Percentiles rank a stretch among this genome's conserved stretches.
These are phyloP conservation scores for Lethrus apterus DNA, from an alignment of 1,140 invertebrate species.

Conservation along the genomic window DNA sequence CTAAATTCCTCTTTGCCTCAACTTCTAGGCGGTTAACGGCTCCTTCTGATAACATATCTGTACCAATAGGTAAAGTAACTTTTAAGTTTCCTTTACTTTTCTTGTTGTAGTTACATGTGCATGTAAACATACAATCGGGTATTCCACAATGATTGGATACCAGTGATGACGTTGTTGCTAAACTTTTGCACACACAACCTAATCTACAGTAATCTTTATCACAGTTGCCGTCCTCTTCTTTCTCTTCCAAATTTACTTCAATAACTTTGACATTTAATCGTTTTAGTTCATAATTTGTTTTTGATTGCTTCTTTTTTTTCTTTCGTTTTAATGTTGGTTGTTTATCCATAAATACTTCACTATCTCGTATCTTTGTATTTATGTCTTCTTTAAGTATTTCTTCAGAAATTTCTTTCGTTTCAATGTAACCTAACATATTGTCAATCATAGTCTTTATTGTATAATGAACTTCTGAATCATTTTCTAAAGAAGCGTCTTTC, in stretches of 20 bases:
- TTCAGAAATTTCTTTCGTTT: constrained; percentile 35
- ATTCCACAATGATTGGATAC: constrained; percentile 40
- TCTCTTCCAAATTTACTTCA: constrained; percentile 26
- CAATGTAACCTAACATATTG: constrained; percentile 36
- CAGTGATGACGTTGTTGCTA: constrained; percentile 28
- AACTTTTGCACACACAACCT: constrained; percentile 45
- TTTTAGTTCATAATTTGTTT: constrained; percentile 36
- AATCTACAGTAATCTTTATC: constrained; percentile 39
- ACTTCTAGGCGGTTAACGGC: constrained; percentile 38
- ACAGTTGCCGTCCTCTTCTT: constrained; percentile 28
- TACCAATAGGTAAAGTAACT: constrained; percentile 18
- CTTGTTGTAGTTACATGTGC: constrained; percentile 35
- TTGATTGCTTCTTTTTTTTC: constrained; percentile 20
- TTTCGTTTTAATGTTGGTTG: constrained; percentile 12
- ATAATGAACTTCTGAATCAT: constrained; percentile 11
- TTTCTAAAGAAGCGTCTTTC: neutral
- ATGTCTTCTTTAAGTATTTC: constrained; percentile 30
- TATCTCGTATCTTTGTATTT: constrained; percentile 15
- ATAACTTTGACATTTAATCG: constrained; percentile 40
- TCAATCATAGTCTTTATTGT: constrained; percentile 29
- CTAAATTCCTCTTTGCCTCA: constrained; percentile 39
- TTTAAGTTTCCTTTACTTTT: constrained; percentile 8
- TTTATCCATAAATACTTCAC: constrained; percentile 14
- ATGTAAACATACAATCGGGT: constrained; percentile 43
- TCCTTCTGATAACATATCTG: constrained; percentile 27